phyloP scores from a whole-genome alignment of 2,113 vertebrate genomes.

The Hiodon tergisus region DNA sequence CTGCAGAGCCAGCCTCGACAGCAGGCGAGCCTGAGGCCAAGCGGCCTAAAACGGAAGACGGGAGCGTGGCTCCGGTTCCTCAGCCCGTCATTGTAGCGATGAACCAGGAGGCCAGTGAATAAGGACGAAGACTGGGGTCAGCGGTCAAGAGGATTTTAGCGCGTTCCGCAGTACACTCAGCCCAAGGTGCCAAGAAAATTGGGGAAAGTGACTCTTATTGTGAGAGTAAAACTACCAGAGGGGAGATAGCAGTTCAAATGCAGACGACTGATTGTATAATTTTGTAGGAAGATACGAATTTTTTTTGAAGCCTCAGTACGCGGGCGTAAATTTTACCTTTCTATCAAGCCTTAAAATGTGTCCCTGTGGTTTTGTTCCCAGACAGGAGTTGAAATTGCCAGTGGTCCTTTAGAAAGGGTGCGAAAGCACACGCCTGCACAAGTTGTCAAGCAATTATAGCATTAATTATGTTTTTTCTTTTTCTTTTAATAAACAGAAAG shows the following conservation, averaged over 20 bases:
- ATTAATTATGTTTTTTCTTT: background rate
- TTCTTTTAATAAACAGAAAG: constrained; percentile 11
- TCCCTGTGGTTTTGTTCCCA: constrained; percentile 32
- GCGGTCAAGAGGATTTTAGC: constrained; percentile 25
- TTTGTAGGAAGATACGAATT: constrained; percentile 18
- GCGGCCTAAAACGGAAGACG: constrained; percentile 75
- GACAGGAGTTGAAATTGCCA: constrained; percentile 18
- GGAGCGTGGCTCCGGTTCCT: constrained; percentile 47
- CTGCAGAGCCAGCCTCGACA: constrained; percentile 45
- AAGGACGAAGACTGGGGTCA: constrained; percentile 15
- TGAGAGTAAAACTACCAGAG: background rate
- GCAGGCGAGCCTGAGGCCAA: constrained; percentile 76
- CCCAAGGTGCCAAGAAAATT: constrained; percentile 35
- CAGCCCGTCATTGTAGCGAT: constrained; percentile 79
- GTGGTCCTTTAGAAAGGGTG: constrained; percentile 21
- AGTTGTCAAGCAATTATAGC: constrained; percentile 18
- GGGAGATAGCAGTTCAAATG: constrained; percentile 17
- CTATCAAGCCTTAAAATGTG: constrained; percentile 58
- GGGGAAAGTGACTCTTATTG: constrained; percentile 6
- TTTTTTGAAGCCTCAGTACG: constrained; percentile 17
- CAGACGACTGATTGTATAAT: constrained; percentile 24
- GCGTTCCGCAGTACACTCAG: constrained; percentile 28
- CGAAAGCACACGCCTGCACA: background rate
- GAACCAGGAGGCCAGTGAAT: constrained; percentile 42
- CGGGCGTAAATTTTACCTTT: constrained; percentile 29